Evolutionary conservation across 2,797 vertebrate genomes (phyloP), one percentile per base, ranked within the genome.

Genomic region (Enteromius unitaeniatus): DNA sequence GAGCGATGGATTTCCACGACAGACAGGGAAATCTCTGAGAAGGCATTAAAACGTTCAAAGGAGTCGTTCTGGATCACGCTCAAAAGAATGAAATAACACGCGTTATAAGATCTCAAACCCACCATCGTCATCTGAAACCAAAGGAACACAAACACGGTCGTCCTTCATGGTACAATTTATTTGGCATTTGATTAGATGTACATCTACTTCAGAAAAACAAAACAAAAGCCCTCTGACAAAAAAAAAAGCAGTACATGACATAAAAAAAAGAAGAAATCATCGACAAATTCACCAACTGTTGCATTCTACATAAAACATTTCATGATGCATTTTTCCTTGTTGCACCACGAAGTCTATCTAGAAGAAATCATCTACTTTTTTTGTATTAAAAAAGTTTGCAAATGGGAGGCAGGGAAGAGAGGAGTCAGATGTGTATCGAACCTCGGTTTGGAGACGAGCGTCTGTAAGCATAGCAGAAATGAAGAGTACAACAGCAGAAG

Each of bases 101-200:
- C 40, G 60, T 90, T 9, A 34, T 34, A n/a, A 79, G 45, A 79
- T 34, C 23, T 60, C 21, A 23, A n/a, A 23, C 10, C 42, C 42
- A 45, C 42, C 42, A 13, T 13, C 11, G 55, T 5, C n/a, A 60
- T 26, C 1, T 60, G n/a, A 26, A 60, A 60, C 3, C 0, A 89
- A 55, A 82, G 85, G 34, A 21, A 79, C 5, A 0, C 47, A 81
- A 34, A 83, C 37, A 82, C 28, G 10, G 6, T 87, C 79, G 72
- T 92, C 89, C 90, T 93, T 93, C 93, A 95, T 15, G 94, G 95
- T 95, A 95, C 92, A 93, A 91, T 98, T 98, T 98, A 98, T 99
- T 98, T 98, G 97, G 96, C 96, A 96, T 97, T 95, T 96, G 94
- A 96, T 97, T 95, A 96, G 90, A 94, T 91, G 91, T 95, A 97